phyloP scores from a whole-genome alignment of 35 echinoderm and acorn worm species.

The Apostichopus parvimensis region DNA sequence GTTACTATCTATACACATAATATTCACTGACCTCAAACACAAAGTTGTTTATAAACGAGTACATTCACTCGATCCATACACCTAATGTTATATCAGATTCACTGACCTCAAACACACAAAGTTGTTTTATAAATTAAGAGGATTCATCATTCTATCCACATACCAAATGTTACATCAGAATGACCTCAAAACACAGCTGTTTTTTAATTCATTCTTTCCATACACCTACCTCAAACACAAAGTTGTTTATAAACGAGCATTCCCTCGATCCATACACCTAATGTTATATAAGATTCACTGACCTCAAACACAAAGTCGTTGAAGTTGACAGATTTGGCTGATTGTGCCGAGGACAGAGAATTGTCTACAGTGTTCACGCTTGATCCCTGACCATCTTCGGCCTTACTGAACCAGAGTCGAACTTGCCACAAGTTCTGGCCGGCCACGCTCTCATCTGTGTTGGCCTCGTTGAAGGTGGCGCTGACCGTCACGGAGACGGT shows the following conservation, averaged over 20 bases:
- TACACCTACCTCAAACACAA: conserved; percentile 21
- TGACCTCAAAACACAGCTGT: too few species aligned
- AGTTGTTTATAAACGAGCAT: neutral
- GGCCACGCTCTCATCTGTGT: conserved; percentile 22
- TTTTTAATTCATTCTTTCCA: too few species aligned
- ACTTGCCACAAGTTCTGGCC: conserved; percentile 16
- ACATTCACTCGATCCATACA: too few species aligned
- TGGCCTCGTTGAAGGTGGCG: neutral
- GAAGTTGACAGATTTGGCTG: conserved; percentile 23
- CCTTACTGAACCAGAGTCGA: conserved; percentile 42
- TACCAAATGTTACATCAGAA: too few species aligned
- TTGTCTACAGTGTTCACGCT: neutral
- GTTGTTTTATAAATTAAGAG: too few species aligned
- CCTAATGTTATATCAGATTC: neutral
- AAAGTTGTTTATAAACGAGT: too few species aligned
- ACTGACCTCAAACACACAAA: conserved; percentile 15
- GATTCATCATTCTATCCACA: too few species aligned
- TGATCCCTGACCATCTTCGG: conserved; percentile 5
- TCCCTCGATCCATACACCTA: too few species aligned
- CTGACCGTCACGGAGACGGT: conserved; percentile 1
- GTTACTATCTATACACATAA: too few species aligned
- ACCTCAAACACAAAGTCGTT: conserved; percentile 34
- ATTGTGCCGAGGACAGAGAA: conserved; percentile 6
- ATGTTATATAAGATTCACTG: neutral
- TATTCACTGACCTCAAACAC: too few species aligned